Percentiles rank a stretch among this genome's conserved stretches.
Evolutionary conservation across 23 tunicate species (phyloP).

Genomic region (Botrylloides violaceus): DNA sequence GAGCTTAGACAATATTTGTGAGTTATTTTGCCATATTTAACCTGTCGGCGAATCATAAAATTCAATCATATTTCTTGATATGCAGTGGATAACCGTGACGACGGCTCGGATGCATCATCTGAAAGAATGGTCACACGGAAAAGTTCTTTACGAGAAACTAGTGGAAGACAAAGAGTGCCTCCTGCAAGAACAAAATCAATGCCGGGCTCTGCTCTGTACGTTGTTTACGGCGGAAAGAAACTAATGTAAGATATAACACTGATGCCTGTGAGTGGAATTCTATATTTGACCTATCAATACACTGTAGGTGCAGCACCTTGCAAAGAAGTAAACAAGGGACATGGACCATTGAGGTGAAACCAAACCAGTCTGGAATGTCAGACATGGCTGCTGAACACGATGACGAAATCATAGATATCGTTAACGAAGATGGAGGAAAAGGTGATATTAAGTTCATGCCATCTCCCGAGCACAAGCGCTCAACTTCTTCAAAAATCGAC

Average conservation of each 20-base stretch:
- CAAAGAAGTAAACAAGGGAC: constrained; percentile 18
- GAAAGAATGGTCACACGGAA: neutral
- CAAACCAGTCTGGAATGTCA: constrained; percentile 22
- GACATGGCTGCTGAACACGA: neutral
- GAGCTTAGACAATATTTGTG: constrained; percentile 9
- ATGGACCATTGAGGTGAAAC: constrained; percentile 10
- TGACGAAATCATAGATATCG: constrained; percentile 21
- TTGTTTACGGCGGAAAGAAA: constrained; percentile 24
- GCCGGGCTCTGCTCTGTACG: constrained; percentile 22
- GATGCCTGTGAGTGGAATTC: neutral
- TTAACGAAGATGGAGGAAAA: neutral
- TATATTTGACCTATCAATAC: too few species aligned
- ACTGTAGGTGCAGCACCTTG: constrained; percentile 19
- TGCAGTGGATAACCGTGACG: too few species aligned
- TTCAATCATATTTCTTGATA: too few species aligned
- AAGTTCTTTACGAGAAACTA: constrained; percentile 12
- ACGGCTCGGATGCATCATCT: neutral
- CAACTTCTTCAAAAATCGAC: neutral
- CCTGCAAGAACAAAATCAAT: constrained; percentile 25
- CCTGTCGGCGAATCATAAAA: too few species aligned
- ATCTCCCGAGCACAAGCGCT: neutral
- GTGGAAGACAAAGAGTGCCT: constrained; percentile 12
- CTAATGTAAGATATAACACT: neutral
- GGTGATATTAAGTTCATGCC: neutral
- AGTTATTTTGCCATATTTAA: neutral